Evolutionary conservation across 2,888 invertebrate species (phyloP).

Genomic region (Apamea crenata): DNA sequence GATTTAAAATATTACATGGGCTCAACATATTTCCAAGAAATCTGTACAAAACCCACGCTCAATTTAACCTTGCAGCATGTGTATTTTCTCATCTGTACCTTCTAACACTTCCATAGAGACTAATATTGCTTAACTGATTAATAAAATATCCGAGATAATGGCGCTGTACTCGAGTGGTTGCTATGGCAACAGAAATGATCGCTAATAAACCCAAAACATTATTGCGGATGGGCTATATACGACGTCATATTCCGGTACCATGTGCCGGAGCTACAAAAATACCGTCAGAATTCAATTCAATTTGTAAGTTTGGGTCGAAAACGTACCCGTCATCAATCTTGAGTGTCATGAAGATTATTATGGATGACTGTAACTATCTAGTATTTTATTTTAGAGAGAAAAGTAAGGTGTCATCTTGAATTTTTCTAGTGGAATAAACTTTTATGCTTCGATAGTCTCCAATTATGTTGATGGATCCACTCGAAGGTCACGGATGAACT

Average conservation of each 20-base stretch:
- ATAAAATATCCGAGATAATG: slow-evolving; percentile 41
- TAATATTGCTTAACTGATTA: slow-evolving; percentile 48
- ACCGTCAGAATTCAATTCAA: slow-evolving; percentile 44
- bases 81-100: slow-evolving; percentile 29
- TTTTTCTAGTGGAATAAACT: slow-evolving; percentile 8
- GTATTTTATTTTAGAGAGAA: slow-evolving; percentile 7
- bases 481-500: neutral
- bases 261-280: slow-evolving; percentile 70
- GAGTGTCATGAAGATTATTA: slow-evolving; percentile 31
- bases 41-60: slow-evolving; percentile 24
- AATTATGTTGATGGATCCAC: slow-evolving; percentile 19
- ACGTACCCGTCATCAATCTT: slow-evolving; percentile 45
- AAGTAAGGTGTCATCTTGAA: slow-evolving; percentile 10
- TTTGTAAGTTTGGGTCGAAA: slow-evolving; percentile 50
- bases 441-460: slow-evolving; percentile 15
- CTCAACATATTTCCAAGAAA: slow-evolving; percentile 28
- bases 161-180: slow-evolving; percentile 62
- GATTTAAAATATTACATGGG: slow-evolving; percentile 13
- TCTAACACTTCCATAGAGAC: slow-evolving; percentile 17
- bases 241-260: slow-evolving; percentile 70
- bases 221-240: slow-evolving; percentile 71
- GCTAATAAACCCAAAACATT: slow-evolving; percentile 79
- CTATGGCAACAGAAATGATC: slow-evolving; percentile 77
- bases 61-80: slow-evolving; percentile 23
- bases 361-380: slow-evolving; percentile 37